These are phyloP conservation scores for Drosophila rhopaloa DNA, from an alignment of 1,140 invertebrate genomes.

Conservation along the genomic window DNA sequence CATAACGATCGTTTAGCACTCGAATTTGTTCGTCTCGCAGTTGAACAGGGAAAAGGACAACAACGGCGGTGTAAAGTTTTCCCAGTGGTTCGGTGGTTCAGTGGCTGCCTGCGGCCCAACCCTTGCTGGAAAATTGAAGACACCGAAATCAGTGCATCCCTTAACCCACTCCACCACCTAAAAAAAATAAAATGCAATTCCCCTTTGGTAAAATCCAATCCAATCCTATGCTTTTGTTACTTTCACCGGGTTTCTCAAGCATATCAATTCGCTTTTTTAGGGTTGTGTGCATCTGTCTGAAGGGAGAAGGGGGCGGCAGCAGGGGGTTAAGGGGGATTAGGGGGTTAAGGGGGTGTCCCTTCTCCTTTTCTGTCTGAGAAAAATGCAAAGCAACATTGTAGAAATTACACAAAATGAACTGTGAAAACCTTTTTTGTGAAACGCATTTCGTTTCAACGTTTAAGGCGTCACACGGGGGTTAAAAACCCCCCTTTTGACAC, in stretches of 20 bases:
- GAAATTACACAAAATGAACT: slow-evolving; percentile 79
- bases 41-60: slow-evolving; percentile 45
- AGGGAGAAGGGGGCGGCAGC: slow-evolving; percentile 1
- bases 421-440: slow-evolving; percentile 71
- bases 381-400: slow-evolving; percentile 67
- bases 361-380: slow-evolving; percentile 30
- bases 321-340: neutral
- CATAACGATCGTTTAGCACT: slow-evolving; percentile 80
- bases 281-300: slow-evolving; percentile 39
- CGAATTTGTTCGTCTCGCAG: slow-evolving; percentile 53
- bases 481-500: slow-evolving; percentile 28
- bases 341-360: slow-evolving; percentile 6
- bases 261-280: slow-evolving; percentile 77
- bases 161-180: slow-evolving; percentile 1
- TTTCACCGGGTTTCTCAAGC: slow-evolving; percentile 79
- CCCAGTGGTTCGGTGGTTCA: slow-evolving; percentile 21
- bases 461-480: slow-evolving; percentile 30
- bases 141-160: slow-evolving; percentile 61
- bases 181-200: slow-evolving; percentile 15
- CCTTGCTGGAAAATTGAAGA: slow-evolving; percentile 41
- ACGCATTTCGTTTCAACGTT: slow-evolving; percentile 65
- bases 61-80: slow-evolving; percentile 35
- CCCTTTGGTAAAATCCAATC: slow-evolving; percentile 36
- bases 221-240: slow-evolving; percentile 72
- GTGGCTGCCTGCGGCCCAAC: slow-evolving; percentile 23